Percentiles rank a stretch among this genome's conserved stretches.
Conservation (phyloP, 2,888 invertebrate genomes). For the Oscheius sp. region DNA sequence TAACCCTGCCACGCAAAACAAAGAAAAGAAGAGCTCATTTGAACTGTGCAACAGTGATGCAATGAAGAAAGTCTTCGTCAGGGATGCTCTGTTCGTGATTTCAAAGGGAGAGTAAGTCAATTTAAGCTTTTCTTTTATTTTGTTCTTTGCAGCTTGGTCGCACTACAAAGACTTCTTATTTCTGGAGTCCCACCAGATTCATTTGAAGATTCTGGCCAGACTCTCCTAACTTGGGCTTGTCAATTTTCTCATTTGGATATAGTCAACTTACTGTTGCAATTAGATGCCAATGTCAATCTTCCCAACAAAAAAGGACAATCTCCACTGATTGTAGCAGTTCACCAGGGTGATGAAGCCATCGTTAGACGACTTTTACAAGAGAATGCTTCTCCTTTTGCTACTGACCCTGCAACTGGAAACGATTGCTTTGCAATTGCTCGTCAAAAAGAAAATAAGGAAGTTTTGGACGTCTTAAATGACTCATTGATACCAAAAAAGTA, state of each 20-base stretch:
- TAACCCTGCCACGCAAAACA: conserved; percentile 76
- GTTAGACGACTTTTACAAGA: conserved; percentile 73
- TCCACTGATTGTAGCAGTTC: conserved; percentile 77
- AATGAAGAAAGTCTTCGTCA: conserved; percentile 75
- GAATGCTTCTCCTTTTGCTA: conserved; percentile 17
- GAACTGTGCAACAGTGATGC: conserved; percentile 71
- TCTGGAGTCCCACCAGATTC: conserved; percentile 16
- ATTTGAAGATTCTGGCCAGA: background rate
- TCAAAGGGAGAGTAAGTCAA: conserved; percentile 76
- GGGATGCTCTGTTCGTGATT: conserved; percentile 76
- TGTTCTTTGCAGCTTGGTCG: background rate
- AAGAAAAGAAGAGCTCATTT: conserved; percentile 75
- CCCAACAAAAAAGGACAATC: conserved; percentile 76
- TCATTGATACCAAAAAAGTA: conserved; percentile 9
- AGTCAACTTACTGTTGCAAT: conserved; percentile 70
- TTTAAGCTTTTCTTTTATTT: background rate
- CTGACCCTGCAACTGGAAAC: conserved; percentile 33
- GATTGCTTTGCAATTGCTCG: conserved; percentile 55
- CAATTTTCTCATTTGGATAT: background rate
- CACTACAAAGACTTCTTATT: background rate
- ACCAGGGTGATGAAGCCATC: conserved; percentile 74
- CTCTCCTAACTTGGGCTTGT: conserved; percentile 7
- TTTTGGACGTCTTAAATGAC: conserved; percentile 1
- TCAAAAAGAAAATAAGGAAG: background rate
- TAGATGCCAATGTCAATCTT: conserved; percentile 76